Percentiles rank a stretch among this genome's conserved stretches.
Evolutionary conservation across 2,113 vertebrate genomes (phyloP).

Genomic region (Alexandromys fortis): DNA sequence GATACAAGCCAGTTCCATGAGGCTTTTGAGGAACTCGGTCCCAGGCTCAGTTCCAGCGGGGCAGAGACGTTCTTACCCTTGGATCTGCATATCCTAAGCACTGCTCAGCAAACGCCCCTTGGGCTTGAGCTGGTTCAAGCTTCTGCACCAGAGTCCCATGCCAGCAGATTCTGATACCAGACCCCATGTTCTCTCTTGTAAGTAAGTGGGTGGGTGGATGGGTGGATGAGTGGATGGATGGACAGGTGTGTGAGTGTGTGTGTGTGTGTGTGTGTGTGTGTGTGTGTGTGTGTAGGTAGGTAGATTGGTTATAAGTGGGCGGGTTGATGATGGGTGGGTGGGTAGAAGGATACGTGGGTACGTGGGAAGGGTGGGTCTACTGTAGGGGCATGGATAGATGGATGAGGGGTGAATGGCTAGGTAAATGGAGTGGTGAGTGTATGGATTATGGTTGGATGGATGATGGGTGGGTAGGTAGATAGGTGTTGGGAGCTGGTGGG

Average conservation of each 20-base stretch:
- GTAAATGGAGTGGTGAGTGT: background rate
- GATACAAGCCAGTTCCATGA: background rate
- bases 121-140: background rate
- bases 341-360: rapidly evolving
- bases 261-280: background rate
- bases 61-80: background rate
- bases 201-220: background rate
- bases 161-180: background rate
- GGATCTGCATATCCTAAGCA: background rate
- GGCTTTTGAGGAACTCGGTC: background rate
- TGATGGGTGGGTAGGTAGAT: background rate
- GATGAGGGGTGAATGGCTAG: background rate
- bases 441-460: background rate
- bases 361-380: background rate
- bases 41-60: background rate
- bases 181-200: background rate
- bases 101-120: background rate
- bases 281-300: too few relatives aligned
- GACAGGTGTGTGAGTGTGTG: background rate
- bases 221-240: background rate
- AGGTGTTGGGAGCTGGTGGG: background rate
- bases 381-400: background rate
- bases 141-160: background rate
- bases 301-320: background rate
- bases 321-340: background rate